These are phyloP conservation scores for Theocolax elegans DNA, from an alignment of 1,140 invertebrate genomes.

Conservation along the genomic window DNA sequence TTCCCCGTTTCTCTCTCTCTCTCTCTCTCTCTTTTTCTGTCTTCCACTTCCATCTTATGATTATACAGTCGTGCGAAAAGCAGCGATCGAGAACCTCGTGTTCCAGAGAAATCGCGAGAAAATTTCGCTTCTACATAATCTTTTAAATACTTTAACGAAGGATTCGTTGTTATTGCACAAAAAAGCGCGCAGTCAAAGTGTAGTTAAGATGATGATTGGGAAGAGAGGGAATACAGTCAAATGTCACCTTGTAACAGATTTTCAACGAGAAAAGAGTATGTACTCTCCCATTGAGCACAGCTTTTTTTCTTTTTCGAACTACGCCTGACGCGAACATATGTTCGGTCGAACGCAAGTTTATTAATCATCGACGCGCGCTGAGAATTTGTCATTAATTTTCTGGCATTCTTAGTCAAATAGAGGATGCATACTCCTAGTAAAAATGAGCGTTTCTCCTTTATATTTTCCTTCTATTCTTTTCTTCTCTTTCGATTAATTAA, in stretches of 20 bases:
- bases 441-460: too few species aligned
- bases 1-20: too few species aligned
- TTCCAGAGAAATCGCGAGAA: neutral
- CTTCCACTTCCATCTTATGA: neutral
- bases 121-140: neutral
- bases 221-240: slow-evolving; percentile 34
- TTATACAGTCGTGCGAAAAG: neutral
- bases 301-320: slow-evolving; percentile 21
- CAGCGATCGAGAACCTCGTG: neutral
- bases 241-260: slow-evolving; percentile 45
- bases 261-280: slow-evolving; percentile 34
- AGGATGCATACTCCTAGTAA: too few species aligned
- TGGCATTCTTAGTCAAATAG: neutral
- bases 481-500: too few species aligned
- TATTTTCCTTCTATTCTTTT: too few species aligned
- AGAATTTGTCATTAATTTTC: slow-evolving; percentile 1
- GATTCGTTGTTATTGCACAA: slow-evolving; percentile 4
- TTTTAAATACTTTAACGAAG: neutral
- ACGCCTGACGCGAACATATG: neutral
- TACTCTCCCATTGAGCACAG: slow-evolving; percentile 15
- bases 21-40: too few species aligned
- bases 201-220: slow-evolving; percentile 21
- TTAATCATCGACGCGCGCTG: slow-evolving; percentile 10
- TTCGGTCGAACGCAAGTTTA: neutral
- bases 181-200: slow-evolving; percentile 28